Evolutionary conservation across 2,797 vertebrate genomes (phyloP).

Genomic region (Pampus argenteus): DNA sequence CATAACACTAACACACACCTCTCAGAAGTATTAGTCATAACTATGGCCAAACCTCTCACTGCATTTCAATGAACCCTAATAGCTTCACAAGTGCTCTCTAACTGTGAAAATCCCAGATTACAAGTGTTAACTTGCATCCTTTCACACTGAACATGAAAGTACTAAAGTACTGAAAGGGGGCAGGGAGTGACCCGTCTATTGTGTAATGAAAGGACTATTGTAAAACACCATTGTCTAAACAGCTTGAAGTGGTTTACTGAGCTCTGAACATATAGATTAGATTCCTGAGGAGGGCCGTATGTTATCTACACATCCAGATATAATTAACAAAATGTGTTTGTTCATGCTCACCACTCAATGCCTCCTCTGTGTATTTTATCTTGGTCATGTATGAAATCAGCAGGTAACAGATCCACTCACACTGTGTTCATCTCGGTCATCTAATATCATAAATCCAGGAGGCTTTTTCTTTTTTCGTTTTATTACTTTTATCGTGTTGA

Average conservation of each 20-base stretch:
- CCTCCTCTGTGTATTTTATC: conserved; percentile 56
- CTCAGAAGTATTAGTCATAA: conserved; percentile 10
- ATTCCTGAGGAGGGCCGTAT: not conserved
- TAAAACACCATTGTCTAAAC: conserved; percentile 75
- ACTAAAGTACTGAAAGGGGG: conserved; percentile 23
- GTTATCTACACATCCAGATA: not conserved
- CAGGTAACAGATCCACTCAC: conserved; percentile 14
- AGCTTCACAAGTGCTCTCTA: conserved; percentile 28
- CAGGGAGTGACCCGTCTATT: conserved; percentile 53
- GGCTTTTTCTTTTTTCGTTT: too few relatives aligned
- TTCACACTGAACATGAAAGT: conserved; percentile 5
- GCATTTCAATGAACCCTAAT: conserved; percentile 7
- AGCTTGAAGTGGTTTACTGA: not conserved
- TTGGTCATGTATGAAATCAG: conserved; percentile 53
- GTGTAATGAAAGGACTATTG: conserved; percentile 71
- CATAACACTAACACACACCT: conserved; percentile 3
- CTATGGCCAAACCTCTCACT: conserved; percentile 13
- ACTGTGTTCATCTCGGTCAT: not conserved
- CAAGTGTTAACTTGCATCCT: conserved; percentile 24
- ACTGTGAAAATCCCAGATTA: conserved; percentile 34
- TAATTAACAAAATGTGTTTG: too few relatives aligned
- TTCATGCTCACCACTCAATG: conserved; percentile 27
- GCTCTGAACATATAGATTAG: not conserved
- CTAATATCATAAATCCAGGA: conserved; percentile 11
- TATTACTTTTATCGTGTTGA: conserved; percentile 35